A percentile compares a stretch with the other conserved stretches of the same genome.
These are phyloP conservation scores for Crocodylus rhombifer DNA, from an alignment of 2,797 vertebrate species.

Conservation along the genomic window DNA sequence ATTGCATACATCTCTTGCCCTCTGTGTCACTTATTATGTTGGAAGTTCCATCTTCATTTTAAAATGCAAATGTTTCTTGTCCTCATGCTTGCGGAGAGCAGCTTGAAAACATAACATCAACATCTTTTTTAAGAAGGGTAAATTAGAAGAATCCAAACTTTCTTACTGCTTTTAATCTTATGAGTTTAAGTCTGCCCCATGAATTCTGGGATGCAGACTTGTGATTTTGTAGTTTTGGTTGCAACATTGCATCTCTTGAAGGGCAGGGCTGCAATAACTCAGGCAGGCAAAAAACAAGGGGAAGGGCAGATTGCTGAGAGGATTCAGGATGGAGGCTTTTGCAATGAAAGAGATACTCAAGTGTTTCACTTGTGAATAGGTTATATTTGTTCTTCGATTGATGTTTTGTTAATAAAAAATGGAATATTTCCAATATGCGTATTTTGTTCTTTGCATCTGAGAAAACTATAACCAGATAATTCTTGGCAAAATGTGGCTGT, in stretches of 20 bases:
- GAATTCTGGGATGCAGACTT: not conserved
- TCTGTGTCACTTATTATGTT: slow-evolving; percentile 43
- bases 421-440: not conserved
- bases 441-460: not conserved
- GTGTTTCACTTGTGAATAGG: not conserved
- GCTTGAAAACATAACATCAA: slow-evolving; percentile 14
- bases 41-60: slow-evolving; percentile 47
- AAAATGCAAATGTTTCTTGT: slow-evolving; percentile 54
- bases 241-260: not conserved
- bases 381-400: not conserved
- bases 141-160: not conserved
- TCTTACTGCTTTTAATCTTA: not conserved
- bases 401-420: not conserved
- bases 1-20: slow-evolving; percentile 5
- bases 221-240: not conserved
- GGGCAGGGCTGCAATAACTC: not conserved
- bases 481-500: not conserved
- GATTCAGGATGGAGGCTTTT: not conserved
- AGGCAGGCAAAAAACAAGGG: not conserved
- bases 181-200: not conserved
- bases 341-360: not conserved
- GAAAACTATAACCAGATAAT: not conserved
- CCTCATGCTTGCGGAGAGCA: slow-evolving; percentile 34
- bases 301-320: not conserved
- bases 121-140: not conserved